Evolutionary conservation across 53 echinoderm and acorn worm species (phyloP), one percentile per base, ranked within the genome.

Genomic region (Echinometra lucunter): DNA sequence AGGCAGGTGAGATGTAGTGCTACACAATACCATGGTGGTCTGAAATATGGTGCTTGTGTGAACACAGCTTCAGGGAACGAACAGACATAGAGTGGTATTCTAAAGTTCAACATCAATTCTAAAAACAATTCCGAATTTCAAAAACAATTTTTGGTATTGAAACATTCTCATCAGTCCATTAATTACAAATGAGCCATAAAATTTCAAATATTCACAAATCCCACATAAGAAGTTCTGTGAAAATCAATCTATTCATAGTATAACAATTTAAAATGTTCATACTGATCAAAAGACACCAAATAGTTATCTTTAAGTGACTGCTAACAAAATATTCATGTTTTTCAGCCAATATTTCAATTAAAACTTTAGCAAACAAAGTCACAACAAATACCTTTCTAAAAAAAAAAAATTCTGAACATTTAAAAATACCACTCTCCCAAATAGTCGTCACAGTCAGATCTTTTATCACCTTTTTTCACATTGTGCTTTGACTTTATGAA

Each of bases 61-160:
- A 85, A 85, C 53, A 15, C 28, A 30, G 12, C 85, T 85, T 28
- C 53, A 83, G 85, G 85, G 45, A 16, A n/a, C n/a, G 47, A 45
- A 13, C 0, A 49, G 47, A 49, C 28, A 49, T 7, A 8, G 47
- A 45, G 28, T 83, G 10, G 27, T 83, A n/a, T n/a, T 45, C 45
- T 45, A 83, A 83, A 83, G 83, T 83, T 83, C 25, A 83, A 45
- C 47, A 83, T 83, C 47, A 83, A 45, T 83, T 83, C 25, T 47
- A 45, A 49, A 49, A 83, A 47, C 28, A 45, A n/a, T 83, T 10
- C 47, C 45, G 12, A 1, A 75, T 75, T 75, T 40, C 32, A 72
- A 34, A 0, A 34, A 11, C 35, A 5, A 40, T 21, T 75, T 75
- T 21, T 75, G 37, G 23, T 5, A 53, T 53, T n/a, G n/a, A n/a